These are phyloP conservation scores for Bolinopsis microptera DNA, from an alignment of 37 sponge, comb jelly and placozoan species.

Conservation along the genomic window DNA sequence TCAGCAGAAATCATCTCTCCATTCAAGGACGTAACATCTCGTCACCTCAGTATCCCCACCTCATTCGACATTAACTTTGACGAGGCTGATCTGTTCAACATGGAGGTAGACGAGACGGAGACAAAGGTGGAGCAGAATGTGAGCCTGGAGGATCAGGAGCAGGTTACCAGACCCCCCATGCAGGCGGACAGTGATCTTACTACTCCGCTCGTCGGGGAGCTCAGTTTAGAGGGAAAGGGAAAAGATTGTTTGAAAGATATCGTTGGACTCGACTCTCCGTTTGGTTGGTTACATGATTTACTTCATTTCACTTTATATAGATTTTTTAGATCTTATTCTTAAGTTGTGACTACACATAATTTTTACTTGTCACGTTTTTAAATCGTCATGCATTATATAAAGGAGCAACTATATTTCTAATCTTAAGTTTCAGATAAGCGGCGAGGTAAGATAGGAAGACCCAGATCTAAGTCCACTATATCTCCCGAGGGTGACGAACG, in stretches of 20 bases:
- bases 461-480: conserved; percentile 4
- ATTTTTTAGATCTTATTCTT: no score
- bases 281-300: not conserved
- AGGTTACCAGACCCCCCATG: conserved; percentile 45
- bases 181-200: conserved; percentile 62
- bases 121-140: not conserved
- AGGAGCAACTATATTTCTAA: no score
- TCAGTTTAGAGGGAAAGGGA: conserved; percentile 27
- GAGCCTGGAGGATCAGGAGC: not conserved
- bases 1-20: not conserved
- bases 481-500: conserved; percentile 12
- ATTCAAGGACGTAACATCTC: conserved; percentile 31
- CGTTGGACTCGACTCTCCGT: not conserved
- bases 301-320: no score
- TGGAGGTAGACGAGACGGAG: conserved; percentile 1
- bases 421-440: not conserved
- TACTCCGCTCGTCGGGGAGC: conserved; percentile 5
- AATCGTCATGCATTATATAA: no score
- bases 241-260: conserved; percentile 25
- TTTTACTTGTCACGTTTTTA: no score
- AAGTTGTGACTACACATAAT: no score
- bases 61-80: conserved; percentile 37
- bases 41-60: not conserved
- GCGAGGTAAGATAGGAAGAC: not conserved
- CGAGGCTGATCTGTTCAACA: conserved; percentile 51